Evolutionary conservation across 1,140 invertebrate species (phyloP), one percentile per base, ranked within the genome.

Genomic region (Vollenhovia emeryi): DNA sequence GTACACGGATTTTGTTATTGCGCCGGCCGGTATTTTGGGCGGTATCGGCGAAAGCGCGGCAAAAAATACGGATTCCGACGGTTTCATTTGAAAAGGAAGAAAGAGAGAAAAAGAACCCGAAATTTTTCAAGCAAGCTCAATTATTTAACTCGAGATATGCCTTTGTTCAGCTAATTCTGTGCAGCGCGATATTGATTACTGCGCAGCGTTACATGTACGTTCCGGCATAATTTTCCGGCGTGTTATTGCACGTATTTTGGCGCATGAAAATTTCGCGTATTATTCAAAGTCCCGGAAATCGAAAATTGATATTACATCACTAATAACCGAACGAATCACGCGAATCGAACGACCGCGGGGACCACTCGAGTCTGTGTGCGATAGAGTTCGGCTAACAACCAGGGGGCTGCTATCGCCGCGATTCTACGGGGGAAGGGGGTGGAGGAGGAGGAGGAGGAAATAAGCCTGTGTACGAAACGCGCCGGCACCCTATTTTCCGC

Each of bases 1-100:
- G n/a, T n/a, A 82, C 4, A 82, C 4, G 84, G 74, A 87, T n/a
- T n/a, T n/a, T n/a, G n/a, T n/a, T n/a, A n/a, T 87, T 86, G 33
- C 33, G 33, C 13, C 18, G 27, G 7, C 45, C 33, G n/a, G 21
- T 4, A 45, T 62, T 76, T 30, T 3, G 43, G 43, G 3, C 43
- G 40, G 9, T 43, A 43, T 30, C 36, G 18, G 21, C 21, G 24
- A 43, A 11, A 30, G 21, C 21, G 24, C 18, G 4, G 1, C 2
- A 24, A 15, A 62, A 43, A 48, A 48, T 62, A 62, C 3, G 4
- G 7, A 62, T 62, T 30, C 5, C 11, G 18, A 33, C n/a, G n/a
- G n/a, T n/a, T n/a, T n/a, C n/a, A n/a, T n/a, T n/a, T n/a, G n/a
- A n/a, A n/a, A n/a, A n/a, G n/a, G n/a, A n/a, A n/a, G n/a, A n/a